phyloP scores from a whole-genome alignment of 2,888 invertebrate genomes.

The Mechanitis messenoides region DNA sequence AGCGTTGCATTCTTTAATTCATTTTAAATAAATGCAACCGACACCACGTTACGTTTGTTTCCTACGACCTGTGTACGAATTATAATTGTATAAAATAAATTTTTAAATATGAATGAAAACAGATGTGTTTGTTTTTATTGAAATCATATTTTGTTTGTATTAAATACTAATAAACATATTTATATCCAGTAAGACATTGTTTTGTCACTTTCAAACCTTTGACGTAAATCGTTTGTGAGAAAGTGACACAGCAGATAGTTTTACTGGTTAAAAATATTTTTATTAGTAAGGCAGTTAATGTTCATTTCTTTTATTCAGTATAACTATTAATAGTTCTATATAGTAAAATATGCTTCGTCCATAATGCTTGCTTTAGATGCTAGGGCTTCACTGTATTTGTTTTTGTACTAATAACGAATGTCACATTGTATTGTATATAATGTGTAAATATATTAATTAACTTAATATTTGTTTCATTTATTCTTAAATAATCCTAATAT shows the following conservation, averaged over 20 bases:
- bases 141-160: constrained; percentile 27
- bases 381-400: constrained; percentile 31
- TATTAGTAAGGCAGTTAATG: no score
- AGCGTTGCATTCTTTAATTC: constrained; percentile 40
- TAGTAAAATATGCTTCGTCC: constrained; percentile 42
- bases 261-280: no score
- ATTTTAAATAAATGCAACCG: constrained; percentile 40
- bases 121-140: constrained; percentile 53
- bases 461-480: constrained; percentile 16
- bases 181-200: no score
- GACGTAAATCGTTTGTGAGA: no score
- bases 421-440: constrained; percentile 65
- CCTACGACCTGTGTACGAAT: no score
- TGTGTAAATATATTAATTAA: constrained; percentile 57
- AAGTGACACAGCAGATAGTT: no score
- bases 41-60: constrained; percentile 16
- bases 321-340: no score
- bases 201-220: no score
- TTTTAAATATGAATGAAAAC: constrained; percentile 59
- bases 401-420: constrained; percentile 27
- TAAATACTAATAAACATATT: no score
- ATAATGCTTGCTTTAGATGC: constrained; percentile 60
- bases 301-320: no score
- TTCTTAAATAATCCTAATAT: neutral
- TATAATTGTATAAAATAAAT: neutral